These are phyloP conservation scores for Bruchidius siliquastri DNA, from an alignment of 2,888 invertebrate species.

Conservation along the genomic window DNA sequence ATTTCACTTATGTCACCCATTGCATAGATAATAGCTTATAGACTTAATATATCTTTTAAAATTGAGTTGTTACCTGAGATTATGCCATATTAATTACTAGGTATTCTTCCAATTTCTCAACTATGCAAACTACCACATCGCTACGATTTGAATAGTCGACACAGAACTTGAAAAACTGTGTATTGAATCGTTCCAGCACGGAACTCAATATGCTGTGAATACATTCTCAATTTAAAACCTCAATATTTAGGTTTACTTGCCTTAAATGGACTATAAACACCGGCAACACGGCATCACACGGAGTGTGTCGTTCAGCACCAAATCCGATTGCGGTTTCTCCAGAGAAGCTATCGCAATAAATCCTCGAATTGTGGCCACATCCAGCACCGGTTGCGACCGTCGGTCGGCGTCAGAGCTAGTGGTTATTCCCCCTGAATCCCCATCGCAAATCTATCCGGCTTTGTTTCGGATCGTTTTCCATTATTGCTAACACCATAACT, in stretches of 20 bases:
- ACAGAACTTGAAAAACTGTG: no score
- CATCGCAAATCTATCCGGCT: conserved; percentile 38
- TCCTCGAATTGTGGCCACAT: conserved; percentile 42
- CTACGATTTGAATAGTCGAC: no score
- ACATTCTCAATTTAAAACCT: no score
- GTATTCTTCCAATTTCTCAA: no score
- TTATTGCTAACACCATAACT: neutral
- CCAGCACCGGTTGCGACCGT: conserved; percentile 11
- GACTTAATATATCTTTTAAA: no score
- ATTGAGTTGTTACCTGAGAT: no score
- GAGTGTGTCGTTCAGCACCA: conserved; percentile 26
- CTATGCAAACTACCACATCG: no score
- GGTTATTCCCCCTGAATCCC: conserved; percentile 22
- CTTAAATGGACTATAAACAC: neutral
- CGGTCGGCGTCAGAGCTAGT: conserved; percentile 5
- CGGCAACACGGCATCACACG: conserved; percentile 5
- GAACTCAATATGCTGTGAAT: no score
- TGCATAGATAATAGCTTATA: no score
- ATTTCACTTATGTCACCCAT: no score
- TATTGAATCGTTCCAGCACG: no score
- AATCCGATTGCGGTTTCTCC: conserved; percentile 45
- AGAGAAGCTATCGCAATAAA: conserved; percentile 45
- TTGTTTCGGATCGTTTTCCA: conserved; percentile 19
- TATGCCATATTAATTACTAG: no score
- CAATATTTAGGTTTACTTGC: neutral